Conservation (phyloP, 2,888 invertebrate species). For the Chrysolina americana region DNA sequence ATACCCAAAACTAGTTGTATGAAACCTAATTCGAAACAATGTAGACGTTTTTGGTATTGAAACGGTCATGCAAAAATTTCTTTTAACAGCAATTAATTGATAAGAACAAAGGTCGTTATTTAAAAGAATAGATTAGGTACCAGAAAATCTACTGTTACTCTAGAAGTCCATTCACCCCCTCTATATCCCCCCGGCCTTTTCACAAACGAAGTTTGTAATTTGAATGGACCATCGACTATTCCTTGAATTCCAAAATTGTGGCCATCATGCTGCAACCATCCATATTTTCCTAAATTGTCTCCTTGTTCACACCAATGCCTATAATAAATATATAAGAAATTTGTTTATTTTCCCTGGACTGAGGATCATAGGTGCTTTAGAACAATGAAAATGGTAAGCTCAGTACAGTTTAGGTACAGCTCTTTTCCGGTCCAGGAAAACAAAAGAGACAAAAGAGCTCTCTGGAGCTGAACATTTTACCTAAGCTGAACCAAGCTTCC, state of each 20-base stretch:
- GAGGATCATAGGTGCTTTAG: too few relatives aligned
- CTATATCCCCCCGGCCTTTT: constrained; percentile 85
- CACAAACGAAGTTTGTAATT: constrained; percentile 88
- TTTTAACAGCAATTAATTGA: too few relatives aligned
- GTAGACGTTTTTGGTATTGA: too few relatives aligned
- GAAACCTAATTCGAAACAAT: too few relatives aligned
- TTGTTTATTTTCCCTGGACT: neutral
- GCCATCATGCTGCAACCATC: constrained; percentile 96
- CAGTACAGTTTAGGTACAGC: too few relatives aligned
- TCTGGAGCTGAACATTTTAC: too few relatives aligned
- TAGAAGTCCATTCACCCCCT: constrained; percentile 95
- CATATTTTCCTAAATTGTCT: constrained; percentile 85
- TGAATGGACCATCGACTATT: constrained; percentile 85
- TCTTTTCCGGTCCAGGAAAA: too few relatives aligned
- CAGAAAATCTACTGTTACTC: constrained; percentile 77
- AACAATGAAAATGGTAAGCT: too few relatives aligned
- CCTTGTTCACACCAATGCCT: constrained; percentile 95
- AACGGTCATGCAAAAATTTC: too few relatives aligned
- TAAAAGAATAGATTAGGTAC: constrained; percentile 63
- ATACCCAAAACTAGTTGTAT: too few relatives aligned
- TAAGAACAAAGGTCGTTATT: neutral
- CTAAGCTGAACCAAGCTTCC: too few relatives aligned
- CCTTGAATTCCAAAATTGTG: constrained; percentile 91
- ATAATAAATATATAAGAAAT: constrained; percentile 34
- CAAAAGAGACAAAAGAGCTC: too few relatives aligned